phyloP scores from a whole-genome alignment of 1,140 invertebrate species.

The Cherax quadricarinatus region DNA sequence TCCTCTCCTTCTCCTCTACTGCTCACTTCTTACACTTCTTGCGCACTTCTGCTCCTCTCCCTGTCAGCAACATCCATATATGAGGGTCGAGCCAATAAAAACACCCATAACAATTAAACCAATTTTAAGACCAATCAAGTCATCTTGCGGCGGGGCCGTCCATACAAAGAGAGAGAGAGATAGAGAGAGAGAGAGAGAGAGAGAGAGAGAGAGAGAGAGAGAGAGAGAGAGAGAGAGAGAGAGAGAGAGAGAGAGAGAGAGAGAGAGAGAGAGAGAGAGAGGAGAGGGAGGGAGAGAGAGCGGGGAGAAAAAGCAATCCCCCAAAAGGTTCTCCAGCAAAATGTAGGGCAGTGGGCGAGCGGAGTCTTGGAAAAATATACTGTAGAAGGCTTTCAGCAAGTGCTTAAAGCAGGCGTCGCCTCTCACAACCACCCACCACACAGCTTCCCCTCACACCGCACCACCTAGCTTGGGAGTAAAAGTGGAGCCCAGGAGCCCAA shows the following conservation, averaged over 20 bases:
- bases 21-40: background rate
- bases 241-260: slow-evolving; percentile 4
- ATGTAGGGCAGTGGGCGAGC: too few species aligned
- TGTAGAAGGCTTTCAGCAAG: too few species aligned
- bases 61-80: background rate
- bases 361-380: too few species aligned
- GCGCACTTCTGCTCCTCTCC: background rate
- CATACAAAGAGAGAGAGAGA: too few species aligned
- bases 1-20: background rate
- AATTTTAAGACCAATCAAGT: too few species aligned
- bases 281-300: slow-evolving; percentile 33
- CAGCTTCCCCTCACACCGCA: too few species aligned
- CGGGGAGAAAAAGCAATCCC: background rate
- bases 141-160: too few species aligned
- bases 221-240: slow-evolving; percentile 2
- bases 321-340: background rate
- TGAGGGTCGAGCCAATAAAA: background rate
- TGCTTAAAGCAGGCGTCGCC: too few species aligned
- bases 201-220: background rate
- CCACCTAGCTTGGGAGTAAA: too few species aligned
- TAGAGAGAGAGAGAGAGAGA: background rate
- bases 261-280: slow-evolving; percentile 24
- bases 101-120: background rate
- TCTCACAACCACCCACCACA: too few species aligned
- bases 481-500: too few species aligned